These are phyloP conservation scores for Cynoglossus semilaevis DNA, from an alignment of 2,113 vertebrate species.

Conservation along the genomic window DNA sequence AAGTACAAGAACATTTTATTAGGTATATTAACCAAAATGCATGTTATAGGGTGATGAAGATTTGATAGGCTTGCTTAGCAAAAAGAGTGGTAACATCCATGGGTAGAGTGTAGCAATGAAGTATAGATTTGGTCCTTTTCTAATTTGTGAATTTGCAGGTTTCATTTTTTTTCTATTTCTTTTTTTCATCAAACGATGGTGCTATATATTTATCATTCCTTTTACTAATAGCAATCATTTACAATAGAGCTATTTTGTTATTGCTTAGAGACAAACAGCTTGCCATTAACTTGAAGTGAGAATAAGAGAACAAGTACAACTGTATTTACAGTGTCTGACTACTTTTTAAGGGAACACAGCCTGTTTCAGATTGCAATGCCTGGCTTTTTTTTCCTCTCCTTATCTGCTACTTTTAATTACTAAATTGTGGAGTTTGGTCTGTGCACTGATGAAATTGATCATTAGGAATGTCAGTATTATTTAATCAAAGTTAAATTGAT, in stretches of 20 bases:
- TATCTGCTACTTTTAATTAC: not conserved
- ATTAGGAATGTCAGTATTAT: slow-evolving; percentile 62
- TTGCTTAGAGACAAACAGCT: slow-evolving; percentile 44
- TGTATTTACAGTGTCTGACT: slow-evolving; percentile 48
- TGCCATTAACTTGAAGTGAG: slow-evolving; percentile 46
- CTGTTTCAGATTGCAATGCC: slow-evolving; percentile 34
- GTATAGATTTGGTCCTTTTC: slow-evolving; percentile 56
- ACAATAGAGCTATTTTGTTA: slow-evolving; percentile 47
- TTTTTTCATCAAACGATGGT: slow-evolving; percentile 79
- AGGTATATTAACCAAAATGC: slow-evolving; percentile 77
- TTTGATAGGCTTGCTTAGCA: slow-evolving; percentile 53
- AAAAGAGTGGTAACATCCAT: slow-evolving; percentile 58
- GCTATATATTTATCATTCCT: slow-evolving; percentile 86
- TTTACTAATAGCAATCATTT: slow-evolving; percentile 70
- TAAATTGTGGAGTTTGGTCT: slow-evolving; percentile 4
- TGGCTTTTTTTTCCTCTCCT: slow-evolving; percentile 19
- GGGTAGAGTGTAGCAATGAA: slow-evolving; percentile 48
- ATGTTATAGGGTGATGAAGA: slow-evolving; percentile 59
- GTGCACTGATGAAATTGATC: slow-evolving; percentile 30
- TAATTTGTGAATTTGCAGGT: slow-evolving; percentile 65
- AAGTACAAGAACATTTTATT: slow-evolving; percentile 40
- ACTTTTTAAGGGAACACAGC: slow-evolving; percentile 66
- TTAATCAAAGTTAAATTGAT: slow-evolving; percentile 17
- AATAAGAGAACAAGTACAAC: slow-evolving; percentile 43
- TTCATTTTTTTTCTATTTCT: slow-evolving; percentile 64